Conservation (phyloP, 2,797 vertebrate genomes). For the Gila robusta region DNA sequence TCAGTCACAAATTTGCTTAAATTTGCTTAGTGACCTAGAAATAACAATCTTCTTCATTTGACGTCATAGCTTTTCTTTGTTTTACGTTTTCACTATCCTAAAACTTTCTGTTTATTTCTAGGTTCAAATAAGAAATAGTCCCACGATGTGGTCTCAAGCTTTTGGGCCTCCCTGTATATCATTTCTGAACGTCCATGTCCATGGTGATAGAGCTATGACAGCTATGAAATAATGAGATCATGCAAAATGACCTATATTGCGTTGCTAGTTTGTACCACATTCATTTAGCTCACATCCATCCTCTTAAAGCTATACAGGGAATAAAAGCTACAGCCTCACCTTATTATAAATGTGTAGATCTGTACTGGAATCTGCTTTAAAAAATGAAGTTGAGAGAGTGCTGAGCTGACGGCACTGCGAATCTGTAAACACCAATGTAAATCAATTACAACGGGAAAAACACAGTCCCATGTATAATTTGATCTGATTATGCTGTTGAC, state of each 20-base stretch:
- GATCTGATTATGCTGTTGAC: conserved; percentile 53
- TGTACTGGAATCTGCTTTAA: conserved; percentile 33
- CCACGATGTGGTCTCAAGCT: neutral
- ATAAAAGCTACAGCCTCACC: conserved; percentile 10
- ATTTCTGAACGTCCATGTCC: neutral
- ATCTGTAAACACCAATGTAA: conserved; percentile 51
- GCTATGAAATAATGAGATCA: neutral
- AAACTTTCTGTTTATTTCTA: neutral
- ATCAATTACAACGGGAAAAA: conserved; percentile 46
- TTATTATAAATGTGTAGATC: conserved; percentile 1
- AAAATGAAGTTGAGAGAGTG: conserved; percentile 30
- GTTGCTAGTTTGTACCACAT: neutral
- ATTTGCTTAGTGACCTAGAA: conserved; percentile 28
- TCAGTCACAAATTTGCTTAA: conserved; percentile 16
- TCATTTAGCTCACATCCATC: conserved; percentile 9
- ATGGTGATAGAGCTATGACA: neutral
- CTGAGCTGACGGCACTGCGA: conserved; percentile 20
- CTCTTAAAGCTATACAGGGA: conserved; percentile 14
- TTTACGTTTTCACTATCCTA: neutral
- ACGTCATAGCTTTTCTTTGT: neutral
- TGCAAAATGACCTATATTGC: conserved; percentile 32
- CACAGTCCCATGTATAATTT: conserved; percentile 51
- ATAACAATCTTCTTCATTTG: conserved; percentile 19
- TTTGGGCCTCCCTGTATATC: neutral
- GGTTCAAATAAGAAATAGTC: neutral